A percentile compares a stretch with the other conserved stretches of the same genome.
Evolutionary conservation across 2,888 invertebrate species (phyloP).

Genomic region (Alitta virens): DNA sequence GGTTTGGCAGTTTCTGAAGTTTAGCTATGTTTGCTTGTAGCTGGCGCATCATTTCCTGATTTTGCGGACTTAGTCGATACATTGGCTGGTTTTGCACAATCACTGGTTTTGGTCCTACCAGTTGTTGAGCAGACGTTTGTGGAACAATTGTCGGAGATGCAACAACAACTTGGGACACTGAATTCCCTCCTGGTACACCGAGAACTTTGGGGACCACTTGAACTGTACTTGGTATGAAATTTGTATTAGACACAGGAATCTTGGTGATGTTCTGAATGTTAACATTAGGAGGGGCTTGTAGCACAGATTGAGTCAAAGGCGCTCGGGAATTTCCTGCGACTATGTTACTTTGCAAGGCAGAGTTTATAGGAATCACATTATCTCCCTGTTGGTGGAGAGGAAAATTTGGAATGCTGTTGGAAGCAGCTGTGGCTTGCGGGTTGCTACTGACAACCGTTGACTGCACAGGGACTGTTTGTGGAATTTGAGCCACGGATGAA

Average conservation of each 20-base stretch:
- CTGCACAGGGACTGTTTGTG: too few species aligned
- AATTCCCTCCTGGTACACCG: not conserved
- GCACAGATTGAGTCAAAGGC: too few species aligned
- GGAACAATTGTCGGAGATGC: not conserved
- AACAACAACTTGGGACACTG: not conserved
- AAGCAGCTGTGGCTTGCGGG: too few species aligned
- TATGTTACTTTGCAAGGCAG: too few species aligned
- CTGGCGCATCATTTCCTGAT: slow-evolving; percentile 49
- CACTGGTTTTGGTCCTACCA: not conserved
- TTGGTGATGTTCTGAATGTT: slow-evolving; percentile 16
- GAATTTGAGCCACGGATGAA: too few species aligned
- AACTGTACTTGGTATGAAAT: not conserved
- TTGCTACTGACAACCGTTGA: too few species aligned
- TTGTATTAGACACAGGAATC: not conserved
- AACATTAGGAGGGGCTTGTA: slow-evolving; percentile 9
- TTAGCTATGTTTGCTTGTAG: slow-evolving; percentile 71
- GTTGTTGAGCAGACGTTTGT: not conserved
- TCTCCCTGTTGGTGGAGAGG: too few species aligned
- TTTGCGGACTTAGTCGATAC: slow-evolving; percentile 2
- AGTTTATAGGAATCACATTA: too few species aligned
- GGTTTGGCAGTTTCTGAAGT: slow-evolving; percentile 62
- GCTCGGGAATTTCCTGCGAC: too few species aligned
- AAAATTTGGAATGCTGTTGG: too few species aligned
- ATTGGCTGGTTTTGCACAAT: not conserved
- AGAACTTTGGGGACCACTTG: not conserved